Percentiles rank a stretch among this genome's conserved stretches.
phyloP scores from a whole-genome alignment of 1,140 invertebrate genomes.

The Zaprionus inermis region DNA sequence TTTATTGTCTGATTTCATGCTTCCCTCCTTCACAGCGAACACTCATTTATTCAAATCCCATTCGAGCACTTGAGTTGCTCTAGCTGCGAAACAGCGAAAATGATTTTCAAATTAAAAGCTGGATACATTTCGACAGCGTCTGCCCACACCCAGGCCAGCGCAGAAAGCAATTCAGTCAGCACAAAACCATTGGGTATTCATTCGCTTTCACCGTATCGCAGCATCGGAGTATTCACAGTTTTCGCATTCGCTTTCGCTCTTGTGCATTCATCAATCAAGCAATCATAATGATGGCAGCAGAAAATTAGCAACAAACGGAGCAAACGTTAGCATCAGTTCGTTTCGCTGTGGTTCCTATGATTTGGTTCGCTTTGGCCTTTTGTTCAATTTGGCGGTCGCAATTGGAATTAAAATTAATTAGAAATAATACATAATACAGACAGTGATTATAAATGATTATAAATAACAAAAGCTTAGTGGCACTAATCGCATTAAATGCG shows the following conservation, averaged over 20 bases:
- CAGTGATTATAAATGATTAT: constrained; percentile 42
- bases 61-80: constrained; percentile 12
- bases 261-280: constrained; percentile 62
- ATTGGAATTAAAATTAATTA: constrained; percentile 75
- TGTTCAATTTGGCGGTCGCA: constrained; percentile 35
- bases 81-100: no score
- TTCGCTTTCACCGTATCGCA: constrained; percentile 39
- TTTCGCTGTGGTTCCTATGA: constrained; percentile 6
- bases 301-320: constrained; percentile 66
- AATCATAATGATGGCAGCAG: constrained; percentile 72
- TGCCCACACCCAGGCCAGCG: background rate
- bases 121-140: background rate
- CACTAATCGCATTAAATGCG: constrained; percentile 42
- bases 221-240: background rate
- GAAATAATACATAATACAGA: constrained; percentile 21
- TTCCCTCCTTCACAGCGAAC: background rate
- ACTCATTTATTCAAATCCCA: constrained; percentile 35
- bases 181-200: constrained; percentile 58
- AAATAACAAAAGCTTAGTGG: constrained; percentile 37
- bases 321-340: constrained; percentile 8
- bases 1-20: constrained; percentile 3
- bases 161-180: constrained; percentile 72
- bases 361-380: constrained; percentile 16
- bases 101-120: constrained; percentile 16
- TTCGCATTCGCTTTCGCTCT: no score